These are phyloP conservation scores for Eudorcas thomsonii DNA, from an alignment of 2,113 vertebrate genomes.

Conservation along the genomic window DNA sequence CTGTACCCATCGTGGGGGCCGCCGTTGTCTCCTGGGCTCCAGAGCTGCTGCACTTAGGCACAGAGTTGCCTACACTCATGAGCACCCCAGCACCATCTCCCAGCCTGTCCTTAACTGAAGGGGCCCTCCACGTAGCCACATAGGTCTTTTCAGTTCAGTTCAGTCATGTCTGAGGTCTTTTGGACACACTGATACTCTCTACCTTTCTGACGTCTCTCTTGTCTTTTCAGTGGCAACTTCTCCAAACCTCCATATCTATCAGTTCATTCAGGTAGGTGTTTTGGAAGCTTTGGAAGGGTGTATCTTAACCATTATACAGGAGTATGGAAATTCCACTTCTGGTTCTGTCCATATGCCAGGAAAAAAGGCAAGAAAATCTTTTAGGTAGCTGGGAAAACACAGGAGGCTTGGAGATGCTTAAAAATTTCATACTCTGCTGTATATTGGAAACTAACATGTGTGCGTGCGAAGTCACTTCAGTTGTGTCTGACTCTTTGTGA, in stretches of 20 bases:
- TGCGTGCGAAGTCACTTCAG: background rate
- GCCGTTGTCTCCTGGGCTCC: background rate
- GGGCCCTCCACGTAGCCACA: background rate
- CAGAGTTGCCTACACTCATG: background rate
- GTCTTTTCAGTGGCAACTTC: background rate
- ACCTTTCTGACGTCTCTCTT: background rate
- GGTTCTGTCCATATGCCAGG: background rate
- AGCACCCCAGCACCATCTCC: background rate
- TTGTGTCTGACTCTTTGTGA: background rate
- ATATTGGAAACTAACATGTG: background rate
- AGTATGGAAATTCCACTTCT: background rate
- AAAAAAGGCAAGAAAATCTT: background rate
- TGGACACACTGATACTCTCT: background rate
- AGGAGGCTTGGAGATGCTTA: background rate
- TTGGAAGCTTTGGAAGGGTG: background rate
- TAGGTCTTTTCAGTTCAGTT: background rate
- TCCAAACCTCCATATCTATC: background rate
- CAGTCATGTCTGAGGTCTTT: background rate
- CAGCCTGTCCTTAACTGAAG: background rate
- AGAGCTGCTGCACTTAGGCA: background rate
- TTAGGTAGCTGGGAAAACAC: background rate
- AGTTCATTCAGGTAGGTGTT: background rate
- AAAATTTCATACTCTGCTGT: background rate
- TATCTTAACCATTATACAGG: background rate
- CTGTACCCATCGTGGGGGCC: fast-evolving